These are phyloP conservation scores for Eclectus roratus DNA, from an alignment of 2,113 vertebrate species.

Conservation along the genomic window DNA sequence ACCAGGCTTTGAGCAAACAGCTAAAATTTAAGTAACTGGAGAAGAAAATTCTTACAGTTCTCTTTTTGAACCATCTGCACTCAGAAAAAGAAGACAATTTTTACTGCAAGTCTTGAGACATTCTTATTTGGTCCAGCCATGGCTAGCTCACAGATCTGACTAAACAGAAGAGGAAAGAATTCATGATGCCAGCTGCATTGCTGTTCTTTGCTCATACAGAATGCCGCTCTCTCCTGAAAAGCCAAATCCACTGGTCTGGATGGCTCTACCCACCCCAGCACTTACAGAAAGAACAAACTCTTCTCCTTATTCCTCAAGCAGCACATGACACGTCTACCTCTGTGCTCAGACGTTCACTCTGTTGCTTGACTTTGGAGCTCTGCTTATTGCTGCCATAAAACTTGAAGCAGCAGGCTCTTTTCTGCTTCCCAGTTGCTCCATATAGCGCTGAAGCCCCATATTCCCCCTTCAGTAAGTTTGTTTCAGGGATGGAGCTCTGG, in stretches of 20 bases:
- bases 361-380: neutral
- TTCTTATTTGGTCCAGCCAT: neutral
- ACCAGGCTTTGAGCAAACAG: neutral
- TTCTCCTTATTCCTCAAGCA: neutral
- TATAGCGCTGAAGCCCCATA: neutral
- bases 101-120: neutral
- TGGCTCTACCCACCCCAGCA: neutral
- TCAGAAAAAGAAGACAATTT: neutral
- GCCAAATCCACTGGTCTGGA: neutral
- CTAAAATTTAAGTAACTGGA: neutral
- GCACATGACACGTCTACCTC: neutral
- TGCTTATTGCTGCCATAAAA: neutral
- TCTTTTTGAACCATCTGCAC: neutral
- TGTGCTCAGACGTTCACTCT: neutral
- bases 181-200: accelerated
- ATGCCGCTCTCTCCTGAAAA: neutral
- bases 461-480: neutral
- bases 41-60: neutral
- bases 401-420: neutral
- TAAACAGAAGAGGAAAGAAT: neutral
- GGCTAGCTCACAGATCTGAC: neutral
- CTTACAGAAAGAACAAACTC: neutral
- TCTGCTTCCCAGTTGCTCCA: neutral
- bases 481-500: neutral
- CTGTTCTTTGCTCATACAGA: neutral